phyloP scores from a whole-genome alignment of 2,113 vertebrate species.

The Mesitornis unicolor region DNA sequence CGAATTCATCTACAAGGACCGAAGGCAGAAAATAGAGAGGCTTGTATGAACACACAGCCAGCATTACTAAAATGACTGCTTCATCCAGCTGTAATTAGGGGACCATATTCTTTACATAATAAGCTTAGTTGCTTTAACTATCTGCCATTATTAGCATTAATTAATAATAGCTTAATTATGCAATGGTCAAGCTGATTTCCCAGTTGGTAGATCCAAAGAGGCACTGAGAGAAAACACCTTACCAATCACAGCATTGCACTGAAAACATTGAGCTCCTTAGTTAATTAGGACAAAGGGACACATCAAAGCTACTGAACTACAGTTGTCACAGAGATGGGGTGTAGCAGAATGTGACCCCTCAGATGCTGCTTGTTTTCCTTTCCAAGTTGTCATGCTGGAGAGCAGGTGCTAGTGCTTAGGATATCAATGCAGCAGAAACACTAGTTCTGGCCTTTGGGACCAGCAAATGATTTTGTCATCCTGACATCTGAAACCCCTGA shows the following conservation, averaged over 20 bases:
- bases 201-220: neutral
- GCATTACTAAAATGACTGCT: neutral
- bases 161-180: no score
- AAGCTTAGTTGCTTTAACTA: no score
- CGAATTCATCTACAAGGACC: neutral
- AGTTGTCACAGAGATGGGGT: neutral
- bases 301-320: neutral
- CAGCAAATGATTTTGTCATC: conserved; percentile 51
- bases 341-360: neutral
- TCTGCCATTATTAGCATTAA: no score
- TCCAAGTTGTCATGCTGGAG: neutral
- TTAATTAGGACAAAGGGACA: neutral
- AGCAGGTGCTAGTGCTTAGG: conserved; percentile 18
- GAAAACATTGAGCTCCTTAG: neutral
- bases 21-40: neutral
- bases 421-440: neutral
- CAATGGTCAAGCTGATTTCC: neutral
- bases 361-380: conserved; percentile 5
- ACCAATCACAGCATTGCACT: neutral
- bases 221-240: neutral
- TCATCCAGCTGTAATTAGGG: neutral
- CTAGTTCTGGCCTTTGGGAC: conserved; percentile 51
- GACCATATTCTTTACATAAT: neutral
- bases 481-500: conserved; percentile 53
- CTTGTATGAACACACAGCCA: neutral